A percentile compares a stretch with the other conserved stretches of the same genome.
Conservation (phyloP, 2,113 vertebrate genomes). For the Sterrhoptilus dennistouni region DNA sequence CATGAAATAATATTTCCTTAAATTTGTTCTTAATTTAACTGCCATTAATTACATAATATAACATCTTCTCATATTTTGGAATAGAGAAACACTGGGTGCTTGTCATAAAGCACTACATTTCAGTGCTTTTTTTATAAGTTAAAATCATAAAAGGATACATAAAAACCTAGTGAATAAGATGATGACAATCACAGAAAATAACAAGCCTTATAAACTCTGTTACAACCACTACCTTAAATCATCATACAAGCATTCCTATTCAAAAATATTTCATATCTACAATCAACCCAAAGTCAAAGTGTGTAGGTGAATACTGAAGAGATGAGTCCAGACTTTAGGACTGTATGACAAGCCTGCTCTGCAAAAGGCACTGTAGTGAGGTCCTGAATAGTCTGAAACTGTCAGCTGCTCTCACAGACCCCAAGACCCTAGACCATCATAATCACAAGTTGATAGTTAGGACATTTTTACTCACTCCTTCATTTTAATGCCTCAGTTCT, state of each 20-base stretch:
- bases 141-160: not conserved
- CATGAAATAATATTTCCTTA: constrained; percentile 32
- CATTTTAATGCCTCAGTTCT: not conserved
- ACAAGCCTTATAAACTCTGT: not conserved
- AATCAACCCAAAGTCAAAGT: not conserved
- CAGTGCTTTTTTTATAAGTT: not conserved
- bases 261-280: not conserved
- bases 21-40: constrained; percentile 42
- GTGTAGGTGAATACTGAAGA: not conserved
- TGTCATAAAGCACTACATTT: not conserved
- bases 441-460: not conserved
- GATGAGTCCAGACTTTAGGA: not conserved
- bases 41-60: constrained; percentile 27
- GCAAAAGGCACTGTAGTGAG: not conserved
- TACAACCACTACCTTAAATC: not conserved
- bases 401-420: not conserved
- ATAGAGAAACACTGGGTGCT: not conserved
- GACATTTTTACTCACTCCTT: not conserved
- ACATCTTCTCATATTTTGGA: not conserved
- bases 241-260: not conserved
- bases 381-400: not conserved
- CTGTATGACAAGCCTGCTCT: not conserved
- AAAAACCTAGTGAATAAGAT: not conserved
- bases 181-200: not conserved
- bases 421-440: not conserved